Conservation (phyloP, 2,888 invertebrate species). For the Baccha elongata region DNA sequence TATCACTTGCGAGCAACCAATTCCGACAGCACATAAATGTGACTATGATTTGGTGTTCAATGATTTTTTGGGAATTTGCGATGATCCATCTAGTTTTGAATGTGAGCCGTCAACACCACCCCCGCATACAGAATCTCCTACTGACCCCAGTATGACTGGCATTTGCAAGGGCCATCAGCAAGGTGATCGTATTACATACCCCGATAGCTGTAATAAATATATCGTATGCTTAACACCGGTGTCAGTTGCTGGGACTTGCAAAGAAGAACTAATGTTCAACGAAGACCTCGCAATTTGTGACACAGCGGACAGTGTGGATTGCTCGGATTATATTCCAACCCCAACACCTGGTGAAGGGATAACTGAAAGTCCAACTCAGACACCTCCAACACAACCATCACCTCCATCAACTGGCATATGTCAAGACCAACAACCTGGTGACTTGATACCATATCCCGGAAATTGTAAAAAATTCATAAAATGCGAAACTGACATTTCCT, state of each 20-base stretch:
- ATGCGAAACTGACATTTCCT: slow-evolving; percentile 71
- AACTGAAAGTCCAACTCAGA: background rate
- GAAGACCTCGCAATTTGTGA: slow-evolving; percentile 76
- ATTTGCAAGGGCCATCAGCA: slow-evolving; percentile 62
- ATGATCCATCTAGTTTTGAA: slow-evolving; percentile 75
- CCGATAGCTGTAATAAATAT: slow-evolving; percentile 67
- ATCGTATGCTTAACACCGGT: slow-evolving; percentile 68
- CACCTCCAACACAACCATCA: slow-evolving; percentile 59
- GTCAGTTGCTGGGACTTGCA: slow-evolving; percentile 74
- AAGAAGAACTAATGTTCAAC: slow-evolving; percentile 76
- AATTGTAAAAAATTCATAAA: slow-evolving; percentile 70
- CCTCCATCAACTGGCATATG: slow-evolving; percentile 72
- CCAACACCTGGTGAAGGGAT: background rate
- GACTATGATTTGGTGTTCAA: slow-evolving; percentile 75
- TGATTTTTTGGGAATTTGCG: slow-evolving; percentile 75
- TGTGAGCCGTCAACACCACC: slow-evolving; percentile 61
- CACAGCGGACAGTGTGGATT: slow-evolving; percentile 75
- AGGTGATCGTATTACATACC: slow-evolving; percentile 68
- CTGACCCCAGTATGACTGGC: slow-evolving; percentile 67
- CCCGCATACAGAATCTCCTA: slow-evolving; percentile 45
- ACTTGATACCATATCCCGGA: slow-evolving; percentile 67
- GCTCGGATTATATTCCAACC: slow-evolving; percentile 53
- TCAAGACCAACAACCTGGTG: slow-evolving; percentile 47
- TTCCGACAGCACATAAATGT: slow-evolving; percentile 58
- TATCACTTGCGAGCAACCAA: slow-evolving; percentile 70